Base-by-base conservation (phyloP, 2,888 invertebrate genomes). In the Noctua pronuba region DNA sequence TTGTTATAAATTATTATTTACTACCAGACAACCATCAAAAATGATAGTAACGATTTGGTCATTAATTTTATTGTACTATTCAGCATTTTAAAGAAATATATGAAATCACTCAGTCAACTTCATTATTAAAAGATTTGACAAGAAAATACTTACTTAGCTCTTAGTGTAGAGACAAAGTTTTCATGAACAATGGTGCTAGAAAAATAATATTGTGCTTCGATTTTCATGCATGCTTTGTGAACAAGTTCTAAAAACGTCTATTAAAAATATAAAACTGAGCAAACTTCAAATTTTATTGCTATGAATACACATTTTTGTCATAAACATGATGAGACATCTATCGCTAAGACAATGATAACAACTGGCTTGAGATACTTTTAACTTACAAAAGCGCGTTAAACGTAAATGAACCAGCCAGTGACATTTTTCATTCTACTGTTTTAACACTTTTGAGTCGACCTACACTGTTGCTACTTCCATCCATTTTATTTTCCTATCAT, bases 51-150 rank as follows among this genome's bases (percentile, higher is more conserved):
- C 88, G 84, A 83, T 88, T 94, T 95, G 94, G 93, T 95, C 94
- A 91, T 90, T 31, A 31, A 60, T 60, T 93, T 95, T 95, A 95
- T 95, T 95, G 95, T 95, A 94, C 95, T 94, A 88, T 93, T 93
- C 93, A 94, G 94, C 92, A 86, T 85, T 79, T 66, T 49, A 71
- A 84, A 75, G 49, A 68, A 84, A 81, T 68, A 13, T 38, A 68
- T 71, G 65, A 35, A 41, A 67, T 67, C 6, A 65, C n/a, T 70
- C 72, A 83, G 65, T 82, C 65, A 38, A 44, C 68, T 13, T 44
- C 16, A 60, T 55, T n/a, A 13, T 31, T 28, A 21, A 31, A 67
- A 79, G 8, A 69, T 55, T 46, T 68, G 16, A 58, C 28, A 68
- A 38, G 46, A 73, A 70, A 82, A 18, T 67, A 38, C 28, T 66